These are phyloP conservation scores for Phaenicophaeus curvirostris DNA, from an alignment of 2,797 vertebrate genomes.

Conservation along the genomic window DNA sequence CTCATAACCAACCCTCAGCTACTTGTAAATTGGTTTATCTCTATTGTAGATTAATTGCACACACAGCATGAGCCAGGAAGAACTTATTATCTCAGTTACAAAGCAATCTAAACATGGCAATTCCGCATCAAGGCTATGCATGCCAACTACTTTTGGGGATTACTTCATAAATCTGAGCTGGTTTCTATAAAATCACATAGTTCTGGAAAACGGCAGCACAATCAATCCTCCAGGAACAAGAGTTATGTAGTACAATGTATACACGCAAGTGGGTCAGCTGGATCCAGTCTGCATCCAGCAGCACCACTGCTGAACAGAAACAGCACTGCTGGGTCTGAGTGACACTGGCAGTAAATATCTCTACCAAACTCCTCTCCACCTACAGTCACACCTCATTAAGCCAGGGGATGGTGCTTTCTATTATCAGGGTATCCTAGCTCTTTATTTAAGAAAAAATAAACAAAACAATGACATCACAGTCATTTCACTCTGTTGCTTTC, in stretches of 20 bases:
- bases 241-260: background rate
- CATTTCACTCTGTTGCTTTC: background rate
- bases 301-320: background rate
- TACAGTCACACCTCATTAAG: background rate
- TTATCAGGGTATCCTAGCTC: background rate
- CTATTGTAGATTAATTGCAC: slow-evolving; percentile 6
- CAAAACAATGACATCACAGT: background rate
- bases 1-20: background rate
- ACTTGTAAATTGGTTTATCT: background rate
- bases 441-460: background rate
- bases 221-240: background rate
- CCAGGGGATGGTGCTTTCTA: background rate
- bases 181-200: background rate
- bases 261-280: background rate
- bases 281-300: background rate
- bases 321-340: background rate
- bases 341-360: background rate
- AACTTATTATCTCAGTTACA: background rate
- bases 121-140: background rate
- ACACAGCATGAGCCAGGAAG: background rate
- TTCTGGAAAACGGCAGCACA: background rate
- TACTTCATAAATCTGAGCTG: background rate
- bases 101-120: background rate
- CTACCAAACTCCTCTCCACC: background rate
- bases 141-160: background rate